Evolutionary conservation across 2,797 vertebrate species (phyloP).

Genomic region (Pempheris klunzingeri): DNA sequence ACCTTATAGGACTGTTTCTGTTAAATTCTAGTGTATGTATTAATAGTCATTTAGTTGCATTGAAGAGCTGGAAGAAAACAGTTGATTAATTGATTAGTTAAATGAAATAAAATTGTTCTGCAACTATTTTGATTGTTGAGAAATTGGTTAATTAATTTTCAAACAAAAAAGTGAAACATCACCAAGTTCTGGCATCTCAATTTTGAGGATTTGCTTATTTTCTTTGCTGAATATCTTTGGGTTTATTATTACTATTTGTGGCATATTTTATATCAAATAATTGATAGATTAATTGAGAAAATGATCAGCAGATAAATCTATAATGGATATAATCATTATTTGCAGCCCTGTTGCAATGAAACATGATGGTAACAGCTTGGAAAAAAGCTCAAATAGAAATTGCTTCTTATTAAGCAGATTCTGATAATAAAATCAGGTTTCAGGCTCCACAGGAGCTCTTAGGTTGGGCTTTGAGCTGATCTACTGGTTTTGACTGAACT

Average conservation of each 20-base stretch:
- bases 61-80: not conserved
- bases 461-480: not conserved
- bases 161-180: not conserved
- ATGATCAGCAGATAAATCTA: not conserved
- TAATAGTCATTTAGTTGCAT: not conserved
- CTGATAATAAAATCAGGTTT: not conserved
- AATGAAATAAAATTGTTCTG: not conserved
- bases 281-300: not conserved
- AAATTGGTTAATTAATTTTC: not conserved
- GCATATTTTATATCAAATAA: not conserved
- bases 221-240: not conserved
- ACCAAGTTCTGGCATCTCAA: not conserved
- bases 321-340: not conserved
- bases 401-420: not conserved
- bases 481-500: conserved; percentile 10
- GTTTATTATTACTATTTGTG: too few species aligned
- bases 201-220: not conserved
- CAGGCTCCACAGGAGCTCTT: not conserved
- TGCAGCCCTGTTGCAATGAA: not conserved
- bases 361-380: not conserved
- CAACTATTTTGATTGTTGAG: not conserved
- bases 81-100: not conserved
- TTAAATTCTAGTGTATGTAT: not conserved
- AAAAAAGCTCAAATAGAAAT: not conserved
- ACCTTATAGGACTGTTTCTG: conserved; percentile 51